These are phyloP conservation scores for Alligator mississippiensis DNA, from an alignment of 2,113 vertebrate genomes.

Conservation along the genomic window DNA sequence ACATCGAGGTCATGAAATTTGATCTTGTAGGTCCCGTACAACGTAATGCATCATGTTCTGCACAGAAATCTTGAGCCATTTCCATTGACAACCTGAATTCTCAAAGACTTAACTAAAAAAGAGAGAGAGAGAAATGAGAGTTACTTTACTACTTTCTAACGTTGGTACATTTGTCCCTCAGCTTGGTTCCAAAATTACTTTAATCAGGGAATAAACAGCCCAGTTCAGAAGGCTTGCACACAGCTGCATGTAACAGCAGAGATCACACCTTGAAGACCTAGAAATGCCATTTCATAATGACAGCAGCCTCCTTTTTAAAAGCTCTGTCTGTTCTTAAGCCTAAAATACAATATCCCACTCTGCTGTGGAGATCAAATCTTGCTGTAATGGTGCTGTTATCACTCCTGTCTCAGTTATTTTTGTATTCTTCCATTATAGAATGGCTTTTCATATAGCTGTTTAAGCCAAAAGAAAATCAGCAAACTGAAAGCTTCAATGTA, in stretches of 20 bases:
- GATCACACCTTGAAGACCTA: background rate
- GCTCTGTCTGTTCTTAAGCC: background rate
- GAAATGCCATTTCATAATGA: background rate
- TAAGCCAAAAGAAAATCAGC: background rate
- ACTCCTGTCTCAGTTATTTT: background rate
- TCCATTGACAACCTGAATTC: background rate
- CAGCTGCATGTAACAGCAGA: background rate
- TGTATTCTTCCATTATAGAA: background rate
- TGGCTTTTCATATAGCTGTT: background rate
- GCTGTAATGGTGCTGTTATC: background rate
- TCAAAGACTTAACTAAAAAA: background rate
- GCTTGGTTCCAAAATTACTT: background rate
- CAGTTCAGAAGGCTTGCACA: background rate
- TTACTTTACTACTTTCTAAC: background rate
- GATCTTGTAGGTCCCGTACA: background rate
- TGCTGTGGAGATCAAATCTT: background rate
- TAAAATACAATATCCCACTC: background rate
- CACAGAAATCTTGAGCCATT: background rate
- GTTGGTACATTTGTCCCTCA: background rate
- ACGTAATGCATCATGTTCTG: background rate
- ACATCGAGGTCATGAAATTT: background rate
- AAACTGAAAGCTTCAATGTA: background rate
- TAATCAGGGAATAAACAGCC: background rate
- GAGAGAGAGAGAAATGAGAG: background rate
- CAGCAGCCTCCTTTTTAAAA: background rate